Percentiles rank a stretch among this genome's conserved stretches.
phyloP scores from a whole-genome alignment of 2,888 invertebrate species.

The Cataglyphis livida region DNA sequence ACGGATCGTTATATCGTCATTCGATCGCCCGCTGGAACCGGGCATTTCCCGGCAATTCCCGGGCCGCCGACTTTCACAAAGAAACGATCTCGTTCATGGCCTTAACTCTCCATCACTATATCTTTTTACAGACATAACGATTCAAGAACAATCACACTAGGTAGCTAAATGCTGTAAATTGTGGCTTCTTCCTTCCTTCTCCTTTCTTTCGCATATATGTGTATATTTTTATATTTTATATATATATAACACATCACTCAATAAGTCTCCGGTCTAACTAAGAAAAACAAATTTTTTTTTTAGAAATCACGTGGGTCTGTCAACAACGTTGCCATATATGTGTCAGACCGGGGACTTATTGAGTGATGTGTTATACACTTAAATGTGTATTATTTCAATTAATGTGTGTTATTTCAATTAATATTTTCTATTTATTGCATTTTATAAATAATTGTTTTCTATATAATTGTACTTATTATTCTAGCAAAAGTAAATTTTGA shows the following conservation, averaged over 20 bases:
- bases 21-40: constrained; percentile 62
- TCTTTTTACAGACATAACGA: constrained; percentile 71
- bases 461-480: too few species aligned
- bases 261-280: too few species aligned
- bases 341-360: too few species aligned
- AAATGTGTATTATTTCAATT: not conserved
- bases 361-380: too few species aligned
- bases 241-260: too few species aligned
- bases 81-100: constrained; percentile 73
- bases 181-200: constrained; percentile 38
- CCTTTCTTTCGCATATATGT: constrained; percentile 1
- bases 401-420: not conserved
- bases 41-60: constrained; percentile 62
- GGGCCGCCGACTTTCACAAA: constrained; percentile 69
- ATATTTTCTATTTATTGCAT: too few species aligned
- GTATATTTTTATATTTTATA: too few species aligned
- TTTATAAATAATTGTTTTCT: too few species aligned
- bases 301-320: too few species aligned
- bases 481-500: too few species aligned
- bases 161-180: constrained; percentile 63
- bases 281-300: too few species aligned
- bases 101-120: constrained; percentile 73
- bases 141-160: constrained; percentile 56
- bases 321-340: too few species aligned
- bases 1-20: constrained; percentile 64